These are phyloP conservation scores for Bimastos eiseni DNA, from an alignment of 2,888 invertebrate species.

Conservation along the genomic window DNA sequence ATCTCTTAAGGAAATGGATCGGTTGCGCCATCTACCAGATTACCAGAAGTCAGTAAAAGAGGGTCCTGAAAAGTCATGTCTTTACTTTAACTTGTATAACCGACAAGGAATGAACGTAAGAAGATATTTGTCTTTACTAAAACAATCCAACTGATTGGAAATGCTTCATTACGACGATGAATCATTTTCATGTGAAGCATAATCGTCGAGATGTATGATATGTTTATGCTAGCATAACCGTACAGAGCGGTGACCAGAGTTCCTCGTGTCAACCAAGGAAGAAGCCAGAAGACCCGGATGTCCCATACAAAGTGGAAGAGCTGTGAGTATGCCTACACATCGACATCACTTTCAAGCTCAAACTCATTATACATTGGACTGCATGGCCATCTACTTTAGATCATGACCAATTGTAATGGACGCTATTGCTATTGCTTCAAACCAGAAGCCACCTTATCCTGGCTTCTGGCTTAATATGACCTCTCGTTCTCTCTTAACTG, in stretches of 20 bases:
- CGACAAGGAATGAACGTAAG: not conserved
- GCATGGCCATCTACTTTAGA: too few species aligned
- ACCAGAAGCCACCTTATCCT: too few species aligned
- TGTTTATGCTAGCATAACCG: slow-evolving; percentile 8
- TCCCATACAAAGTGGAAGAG: not conserved
- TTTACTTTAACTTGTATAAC: too few species aligned
- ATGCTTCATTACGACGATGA: not conserved
- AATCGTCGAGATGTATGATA: not conserved
- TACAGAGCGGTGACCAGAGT: not conserved
- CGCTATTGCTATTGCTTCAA: too few species aligned
- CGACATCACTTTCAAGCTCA: not conserved
- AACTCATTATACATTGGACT: too few species aligned
- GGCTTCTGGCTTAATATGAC: too few species aligned
- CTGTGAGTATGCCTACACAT: not conserved
- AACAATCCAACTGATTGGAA: not conserved
- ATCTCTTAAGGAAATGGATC: too few species aligned
- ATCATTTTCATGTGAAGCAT: not conserved
- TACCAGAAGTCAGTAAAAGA: too few species aligned
- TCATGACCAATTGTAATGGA: too few species aligned
- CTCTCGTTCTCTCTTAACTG: too few species aligned
- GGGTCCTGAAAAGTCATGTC: too few species aligned
- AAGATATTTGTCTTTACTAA: not conserved
- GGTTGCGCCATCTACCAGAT: too few species aligned
- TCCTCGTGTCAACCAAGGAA: not conserved
- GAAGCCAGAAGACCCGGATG: not conserved